These are phyloP conservation scores for Zelleria hepariella DNA, from an alignment of 2,888 invertebrate genomes.

Conservation along the genomic window DNA sequence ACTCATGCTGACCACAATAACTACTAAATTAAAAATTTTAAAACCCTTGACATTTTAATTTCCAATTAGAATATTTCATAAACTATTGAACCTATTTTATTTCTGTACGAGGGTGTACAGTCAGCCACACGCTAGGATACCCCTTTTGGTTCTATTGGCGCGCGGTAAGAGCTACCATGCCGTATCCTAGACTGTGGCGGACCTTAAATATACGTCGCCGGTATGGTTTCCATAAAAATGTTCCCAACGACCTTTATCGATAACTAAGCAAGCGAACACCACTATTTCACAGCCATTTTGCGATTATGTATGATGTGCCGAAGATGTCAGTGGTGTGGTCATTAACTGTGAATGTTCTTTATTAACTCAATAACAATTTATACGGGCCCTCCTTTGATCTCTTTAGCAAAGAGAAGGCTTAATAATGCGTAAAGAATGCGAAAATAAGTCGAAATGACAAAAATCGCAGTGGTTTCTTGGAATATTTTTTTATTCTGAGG, in stretches of 20 bases:
- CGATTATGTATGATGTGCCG: neutral
- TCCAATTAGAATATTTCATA: no score
- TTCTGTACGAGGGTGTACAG: no score
- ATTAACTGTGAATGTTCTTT: neutral
- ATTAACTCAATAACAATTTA: neutral
- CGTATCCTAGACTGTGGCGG: no score
- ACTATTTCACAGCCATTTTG: neutral
- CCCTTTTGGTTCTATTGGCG: no score
- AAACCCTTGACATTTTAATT: no score
- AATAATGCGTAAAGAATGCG: neutral
- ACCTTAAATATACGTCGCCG: no score
- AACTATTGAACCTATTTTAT: no score
- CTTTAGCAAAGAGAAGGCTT: neutral
- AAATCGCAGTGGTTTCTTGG: neutral
- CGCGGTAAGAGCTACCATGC: no score
- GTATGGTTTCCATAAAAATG: no score
- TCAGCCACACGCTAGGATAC: no score
- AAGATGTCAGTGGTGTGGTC: neutral
- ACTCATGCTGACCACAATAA: no score
- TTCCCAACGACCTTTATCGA: neutral
- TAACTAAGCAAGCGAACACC: neutral
- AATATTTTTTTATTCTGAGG: neutral
- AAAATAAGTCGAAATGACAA: neutral
- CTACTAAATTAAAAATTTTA: no score
- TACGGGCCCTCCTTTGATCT: neutral